Evolutionary conservation across 2,113 vertebrate species (phyloP), one percentile per base, ranked within the genome.

Genomic region (Spheniscus mendiculus): DNA sequence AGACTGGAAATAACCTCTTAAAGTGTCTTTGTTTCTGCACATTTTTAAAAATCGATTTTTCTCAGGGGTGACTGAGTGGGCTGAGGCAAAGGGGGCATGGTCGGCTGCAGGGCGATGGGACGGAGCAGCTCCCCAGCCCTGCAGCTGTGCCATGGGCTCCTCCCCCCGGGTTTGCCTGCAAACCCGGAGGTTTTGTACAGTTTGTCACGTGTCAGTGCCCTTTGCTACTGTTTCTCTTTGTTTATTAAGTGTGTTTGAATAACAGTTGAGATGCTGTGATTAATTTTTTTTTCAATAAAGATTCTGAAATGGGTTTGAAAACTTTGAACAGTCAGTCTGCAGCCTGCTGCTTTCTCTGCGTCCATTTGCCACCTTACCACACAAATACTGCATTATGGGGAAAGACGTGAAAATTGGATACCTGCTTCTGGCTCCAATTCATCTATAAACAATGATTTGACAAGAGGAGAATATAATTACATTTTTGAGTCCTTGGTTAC

Each of bases 231-330:
- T 94, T 95, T 94, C 91, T 98, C 95, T 98, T 98, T 95, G 97
- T 93, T 98, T 97, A 97, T 97, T 98, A 97, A 97, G 97, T 98
- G 94, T 98, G 94, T 97, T 97, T 97, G 96, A 96, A 94, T 97
- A 95, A 96, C 96, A 95, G 94, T 90, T 96, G 95, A 96, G 95
- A 96, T 93, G 96, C 96, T 95, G 96, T 97, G 95, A 96, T 92
- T 63, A 15, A 63, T 88, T 93, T 88, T 71, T 84, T 93, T 74
- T 78, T 66, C 95, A 98, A 93, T 98, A 97, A 98, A 98, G 87
- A 93, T 83, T 94, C 70, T 90, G 86, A 96, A 83, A 79, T 86
- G 86, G 90, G 73, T 96, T 97, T 88, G 62, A 77, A 36, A 59
- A 40, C 62, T 89, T 56, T 62, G 83, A 90, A 53, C 61, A 26